Evolutionary conservation across 2,888 invertebrate species (phyloP), one percentile per base, ranked within the genome.

Genomic region (Oegoconia quadripuncta): DNA sequence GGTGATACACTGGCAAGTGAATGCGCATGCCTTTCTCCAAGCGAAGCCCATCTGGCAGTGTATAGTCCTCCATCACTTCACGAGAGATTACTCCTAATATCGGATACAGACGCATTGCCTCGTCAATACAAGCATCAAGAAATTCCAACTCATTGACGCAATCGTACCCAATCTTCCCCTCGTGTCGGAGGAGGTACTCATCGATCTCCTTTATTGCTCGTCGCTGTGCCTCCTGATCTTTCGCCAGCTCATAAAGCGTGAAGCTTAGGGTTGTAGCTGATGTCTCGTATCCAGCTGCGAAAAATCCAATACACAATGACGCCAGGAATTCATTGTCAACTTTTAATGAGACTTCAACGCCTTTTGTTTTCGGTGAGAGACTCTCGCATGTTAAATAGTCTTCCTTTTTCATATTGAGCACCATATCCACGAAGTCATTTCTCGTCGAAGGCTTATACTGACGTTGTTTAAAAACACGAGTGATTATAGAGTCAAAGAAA

Each of bases 271-370:
- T 68, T 0, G 62, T 61, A 0, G 77, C 56, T 5, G 76, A 69
- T 0, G 77, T 76, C 15, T 78, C 78, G 28, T 58, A 78, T 0
- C 78, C 78, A 22, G 74, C 77, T 0, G 58, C 62, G 26, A 76
- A 78, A 38, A 92, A 90, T 0, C 88, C 56, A 23, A 89, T 74
- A 3, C 89, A 86, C 38, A 91, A 90, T 0, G 89, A 81, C 0
- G 83, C 74, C 5, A 91, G 46, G 28, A 90, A 56, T 2, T 86
- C 71, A 7, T 88, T 56, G 1, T 77, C 66, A 0, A 89, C 55
- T 1, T 68, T 56, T 0, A 82, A 7, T 3, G 20, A 38, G 2
- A 51, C 34, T 48, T 39, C 55, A 9, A 39, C 22, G 4, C 28
- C 39, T 14, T 47, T 42, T 13, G 38, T 23, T 0, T 46, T 39